A percentile compares a stretch with the other conserved stretches of the same genome.
These are phyloP conservation scores for Drosophila varians DNA, from an alignment of 1,140 invertebrate species.

Conservation along the genomic window DNA sequence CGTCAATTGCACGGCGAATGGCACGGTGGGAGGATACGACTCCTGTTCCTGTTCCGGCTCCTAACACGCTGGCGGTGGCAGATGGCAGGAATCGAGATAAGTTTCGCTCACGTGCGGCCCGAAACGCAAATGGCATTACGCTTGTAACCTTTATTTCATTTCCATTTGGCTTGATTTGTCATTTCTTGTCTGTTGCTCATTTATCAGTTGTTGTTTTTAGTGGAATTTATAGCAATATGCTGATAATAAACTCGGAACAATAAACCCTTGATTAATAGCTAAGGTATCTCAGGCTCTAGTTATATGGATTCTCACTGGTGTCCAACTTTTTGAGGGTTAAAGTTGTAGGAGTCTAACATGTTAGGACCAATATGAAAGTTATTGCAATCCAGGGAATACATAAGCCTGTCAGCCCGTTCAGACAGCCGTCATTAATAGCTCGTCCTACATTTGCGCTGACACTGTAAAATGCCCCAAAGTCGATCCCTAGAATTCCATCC, in stretches of 20 bases:
- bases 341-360: neutral
- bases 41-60: constrained; percentile 40
- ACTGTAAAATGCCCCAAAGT: constrained; percentile 55
- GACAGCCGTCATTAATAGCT: constrained; percentile 68
- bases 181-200: constrained; percentile 36
- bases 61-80: constrained; percentile 17
- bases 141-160: constrained; percentile 65
- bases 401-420: constrained; percentile 22
- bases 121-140: constrained; percentile 60
- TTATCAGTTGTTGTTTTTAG: constrained; percentile 22
- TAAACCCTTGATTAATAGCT: constrained; percentile 1
- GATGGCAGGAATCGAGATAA: constrained; percentile 59
- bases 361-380: neutral
- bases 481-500: constrained; percentile 20
- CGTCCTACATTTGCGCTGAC: constrained; percentile 65
- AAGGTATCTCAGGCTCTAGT: too few relatives aligned
- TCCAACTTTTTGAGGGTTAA: too few relatives aligned
- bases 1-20: constrained; percentile 67
- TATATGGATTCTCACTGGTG: too few relatives aligned
- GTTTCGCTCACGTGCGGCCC: constrained; percentile 63
- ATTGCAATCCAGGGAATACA: neutral
- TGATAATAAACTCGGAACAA: constrained; percentile 2
- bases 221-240: neutral
- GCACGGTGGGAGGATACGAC: neutral
- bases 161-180: constrained; percentile 53